phyloP scores from a whole-genome alignment of 2,113 vertebrate genomes.

The Cygnus atratus region DNA sequence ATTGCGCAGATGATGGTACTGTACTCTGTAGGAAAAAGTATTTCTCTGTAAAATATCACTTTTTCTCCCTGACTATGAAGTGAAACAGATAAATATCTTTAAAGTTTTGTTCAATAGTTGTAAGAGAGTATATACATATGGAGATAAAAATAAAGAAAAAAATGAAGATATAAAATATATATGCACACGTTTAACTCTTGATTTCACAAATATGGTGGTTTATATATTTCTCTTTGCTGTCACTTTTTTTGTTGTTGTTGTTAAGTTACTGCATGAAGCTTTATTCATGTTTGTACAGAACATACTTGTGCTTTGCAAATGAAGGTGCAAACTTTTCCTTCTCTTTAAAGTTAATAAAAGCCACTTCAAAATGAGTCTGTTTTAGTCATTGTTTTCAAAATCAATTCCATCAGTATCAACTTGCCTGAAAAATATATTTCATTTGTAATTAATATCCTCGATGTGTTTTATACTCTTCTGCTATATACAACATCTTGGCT shows the following conservation, averaged over 20 bases:
- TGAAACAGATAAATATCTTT: neutral
- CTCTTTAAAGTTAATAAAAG: neutral
- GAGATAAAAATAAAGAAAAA: neutral
- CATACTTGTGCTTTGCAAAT: neutral
- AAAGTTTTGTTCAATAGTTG: neutral
- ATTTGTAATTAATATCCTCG: neutral
- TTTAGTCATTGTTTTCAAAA: neutral
- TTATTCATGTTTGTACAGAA: neutral
- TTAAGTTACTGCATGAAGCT: neutral
- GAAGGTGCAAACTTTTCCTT: neutral
- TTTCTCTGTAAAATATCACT: neutral
- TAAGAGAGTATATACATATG: neutral
- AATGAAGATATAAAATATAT: neutral
- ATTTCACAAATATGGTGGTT: neutral
- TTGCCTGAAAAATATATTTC: neutral
- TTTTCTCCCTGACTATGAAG: neutral
- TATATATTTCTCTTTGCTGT: neutral
- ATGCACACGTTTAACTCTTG: neutral
- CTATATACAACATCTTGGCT: neutral
- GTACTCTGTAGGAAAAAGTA: neutral
- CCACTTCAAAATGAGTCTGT: neutral
- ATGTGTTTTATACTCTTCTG: neutral
- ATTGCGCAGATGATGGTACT: neutral
- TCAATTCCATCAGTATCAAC: neutral
- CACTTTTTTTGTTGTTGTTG: no score